Base-by-base conservation (phyloP, 2,113 vertebrate genomes). In the Eulemur rufifrons region DNA sequence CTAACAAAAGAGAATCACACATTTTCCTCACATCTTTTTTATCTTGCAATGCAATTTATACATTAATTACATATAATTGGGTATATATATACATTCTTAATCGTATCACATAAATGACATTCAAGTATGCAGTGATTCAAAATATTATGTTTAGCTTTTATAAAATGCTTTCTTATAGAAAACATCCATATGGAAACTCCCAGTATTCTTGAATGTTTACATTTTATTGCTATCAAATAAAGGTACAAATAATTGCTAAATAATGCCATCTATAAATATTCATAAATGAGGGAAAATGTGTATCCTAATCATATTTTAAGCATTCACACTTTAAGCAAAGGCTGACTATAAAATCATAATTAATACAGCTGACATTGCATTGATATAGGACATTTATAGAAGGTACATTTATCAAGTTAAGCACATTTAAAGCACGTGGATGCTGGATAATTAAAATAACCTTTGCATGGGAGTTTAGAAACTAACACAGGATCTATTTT, bases 371-470 rank as follows among this genome's bases (percentile, higher is more conserved):
- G 27, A 63, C 6, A 76, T 74, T 83, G 54, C 61, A 64, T 83
- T 69, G 85, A 84, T 61, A 82, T 12, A 90, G 13, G 21, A 45
- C 21, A 71, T 63, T 95, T 71, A 59, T 21, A 86, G 56, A 94
- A 84, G 34, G 4, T 39, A 63, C 50, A 73, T 96, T 97, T 96
- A 80, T 95, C n/a, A 91, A 42, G 3, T 66, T 77, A 71, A 86
- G 18, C 5, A 91, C 66, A 61, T 66, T 92, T 93, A 85, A 34
- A 96, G 37, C 21, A 92, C 78, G 14, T 76, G 39, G 34, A 56
- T 87, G n/a, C 61, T 92, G 34, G 54, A 64, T 94, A 95, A 95
- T 95, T 84, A 96, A 89, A 86, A 80, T 86, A 96, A 82, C 4
- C 7, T 81, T 56, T 77, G 25, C 59, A n/a, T 80, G 34, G 42